Evolutionary conservation across 2,888 invertebrate genomes (phyloP).

Genomic region (Bombylius major): DNA sequence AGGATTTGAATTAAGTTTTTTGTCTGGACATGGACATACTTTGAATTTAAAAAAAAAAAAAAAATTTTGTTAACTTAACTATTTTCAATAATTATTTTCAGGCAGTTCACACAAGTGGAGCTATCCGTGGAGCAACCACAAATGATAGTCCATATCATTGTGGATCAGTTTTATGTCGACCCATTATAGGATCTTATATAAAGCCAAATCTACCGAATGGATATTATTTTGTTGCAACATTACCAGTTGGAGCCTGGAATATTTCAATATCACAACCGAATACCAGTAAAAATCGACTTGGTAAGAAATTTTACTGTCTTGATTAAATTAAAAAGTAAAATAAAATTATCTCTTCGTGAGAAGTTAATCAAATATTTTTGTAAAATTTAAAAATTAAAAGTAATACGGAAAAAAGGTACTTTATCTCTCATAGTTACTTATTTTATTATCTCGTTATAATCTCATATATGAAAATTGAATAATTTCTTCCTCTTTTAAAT

Average conservation of each 20-base stretch:
- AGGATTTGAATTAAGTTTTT: neutral
- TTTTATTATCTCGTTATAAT: too few species aligned
- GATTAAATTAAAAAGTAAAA: too few species aligned
- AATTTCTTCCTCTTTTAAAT: neutral
- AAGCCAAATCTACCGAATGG: slow-evolving; percentile 63
- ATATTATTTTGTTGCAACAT: slow-evolving; percentile 67
- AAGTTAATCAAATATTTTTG: too few species aligned
- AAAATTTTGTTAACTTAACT: too few species aligned
- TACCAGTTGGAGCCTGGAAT: slow-evolving; percentile 75
- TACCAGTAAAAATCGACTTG: slow-evolving; percentile 67
- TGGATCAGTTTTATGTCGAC: slow-evolving; percentile 46
- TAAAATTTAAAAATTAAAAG: too few species aligned
- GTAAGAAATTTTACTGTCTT: slow-evolving; percentile 37
- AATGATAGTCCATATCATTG: slow-evolving; percentile 29
- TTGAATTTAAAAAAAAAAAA: neutral
- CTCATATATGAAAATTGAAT: too few species aligned
- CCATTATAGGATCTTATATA: slow-evolving; percentile 70
- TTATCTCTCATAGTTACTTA: too few species aligned
- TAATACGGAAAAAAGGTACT: too few species aligned
- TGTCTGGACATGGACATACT: neutral
- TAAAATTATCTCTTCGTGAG: too few species aligned
- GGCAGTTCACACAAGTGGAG: slow-evolving; percentile 29
- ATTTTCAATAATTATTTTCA: slow-evolving; percentile 8
- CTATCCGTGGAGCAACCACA: slow-evolving; percentile 28
- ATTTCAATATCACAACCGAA: slow-evolving; percentile 69